These are phyloP conservation scores for Lasiurus borealis DNA, from an alignment of 2,113 vertebrate genomes.

Conservation along the genomic window DNA sequence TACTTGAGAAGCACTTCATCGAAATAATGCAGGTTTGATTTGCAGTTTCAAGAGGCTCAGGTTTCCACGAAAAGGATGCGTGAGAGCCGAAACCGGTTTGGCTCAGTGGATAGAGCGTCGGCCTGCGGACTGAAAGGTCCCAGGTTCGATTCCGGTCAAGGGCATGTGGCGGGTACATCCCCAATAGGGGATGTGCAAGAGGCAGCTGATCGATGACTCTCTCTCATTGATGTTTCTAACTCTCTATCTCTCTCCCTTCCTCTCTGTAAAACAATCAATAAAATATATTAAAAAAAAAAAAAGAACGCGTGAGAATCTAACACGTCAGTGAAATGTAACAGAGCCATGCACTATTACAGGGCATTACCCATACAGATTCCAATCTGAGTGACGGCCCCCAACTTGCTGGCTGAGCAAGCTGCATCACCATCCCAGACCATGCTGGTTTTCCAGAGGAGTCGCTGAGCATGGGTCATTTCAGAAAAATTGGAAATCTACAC, in stretches of 20 bases:
- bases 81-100: background rate
- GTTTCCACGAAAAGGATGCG: slow-evolving; percentile 6
- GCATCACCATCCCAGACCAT: too few species aligned
- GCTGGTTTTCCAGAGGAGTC: background rate
- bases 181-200: too few species aligned
- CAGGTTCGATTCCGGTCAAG: too few species aligned
- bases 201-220: too few species aligned
- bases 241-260: too few species aligned
- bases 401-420: background rate
- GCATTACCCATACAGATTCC: background rate
- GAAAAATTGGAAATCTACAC: background rate
- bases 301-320: background rate
- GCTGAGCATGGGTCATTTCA: background rate
- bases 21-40: slow-evolving; percentile 13
- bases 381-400: background rate
- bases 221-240: too few species aligned
- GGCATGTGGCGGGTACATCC: too few species aligned
- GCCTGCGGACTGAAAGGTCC: too few species aligned
- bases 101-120: too few species aligned
- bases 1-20: slow-evolving; percentile 13
- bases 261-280: too few species aligned
- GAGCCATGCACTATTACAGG: background rate
- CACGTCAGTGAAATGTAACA: background rate
- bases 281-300: background rate
- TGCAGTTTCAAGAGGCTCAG: slow-evolving; percentile 6